Evolutionary conservation across 1,140 invertebrate species (phyloP).

Genomic region (Drosophila bocki): DNA sequence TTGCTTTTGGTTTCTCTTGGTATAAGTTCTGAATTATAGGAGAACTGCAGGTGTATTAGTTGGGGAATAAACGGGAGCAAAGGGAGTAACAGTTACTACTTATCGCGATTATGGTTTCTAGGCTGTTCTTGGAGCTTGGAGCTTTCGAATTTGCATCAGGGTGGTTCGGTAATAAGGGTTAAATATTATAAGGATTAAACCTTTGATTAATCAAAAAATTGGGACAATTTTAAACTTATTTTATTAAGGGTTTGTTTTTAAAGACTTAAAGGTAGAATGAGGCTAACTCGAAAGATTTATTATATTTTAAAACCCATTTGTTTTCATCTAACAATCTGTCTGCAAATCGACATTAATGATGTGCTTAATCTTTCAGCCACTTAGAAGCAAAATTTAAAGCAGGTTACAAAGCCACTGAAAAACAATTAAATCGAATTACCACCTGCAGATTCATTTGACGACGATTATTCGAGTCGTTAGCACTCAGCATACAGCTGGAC

Average conservation of each 20-base stretch:
- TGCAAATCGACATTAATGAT: background rate
- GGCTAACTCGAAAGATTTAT: background rate
- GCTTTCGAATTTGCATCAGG: background rate
- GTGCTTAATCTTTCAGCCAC: background rate
- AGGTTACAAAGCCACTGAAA: constrained; percentile 25
- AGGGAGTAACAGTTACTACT: background rate
- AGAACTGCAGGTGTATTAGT: constrained; percentile 8
- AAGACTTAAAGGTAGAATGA: background rate
- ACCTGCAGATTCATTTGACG: constrained; percentile 40
- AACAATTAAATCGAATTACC: constrained; percentile 65
- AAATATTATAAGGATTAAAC: no score
- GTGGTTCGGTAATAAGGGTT: background rate
- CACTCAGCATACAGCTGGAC: constrained; percentile 38
- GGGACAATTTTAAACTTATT: background rate
- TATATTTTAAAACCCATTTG: background rate
- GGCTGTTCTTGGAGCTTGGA: background rate
- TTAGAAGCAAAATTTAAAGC: constrained; percentile 6
- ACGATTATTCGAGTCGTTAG: constrained; percentile 27
- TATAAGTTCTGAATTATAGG: background rate
- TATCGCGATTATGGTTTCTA: background rate
- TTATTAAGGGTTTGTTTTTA: background rate
- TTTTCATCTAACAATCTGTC: background rate
- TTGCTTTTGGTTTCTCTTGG: no score
- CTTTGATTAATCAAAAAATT: background rate
- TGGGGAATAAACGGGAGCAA: background rate